These are phyloP conservation scores for Caerostris darwini DNA, from an alignment of 1,140 invertebrate species.

Conservation along the genomic window DNA sequence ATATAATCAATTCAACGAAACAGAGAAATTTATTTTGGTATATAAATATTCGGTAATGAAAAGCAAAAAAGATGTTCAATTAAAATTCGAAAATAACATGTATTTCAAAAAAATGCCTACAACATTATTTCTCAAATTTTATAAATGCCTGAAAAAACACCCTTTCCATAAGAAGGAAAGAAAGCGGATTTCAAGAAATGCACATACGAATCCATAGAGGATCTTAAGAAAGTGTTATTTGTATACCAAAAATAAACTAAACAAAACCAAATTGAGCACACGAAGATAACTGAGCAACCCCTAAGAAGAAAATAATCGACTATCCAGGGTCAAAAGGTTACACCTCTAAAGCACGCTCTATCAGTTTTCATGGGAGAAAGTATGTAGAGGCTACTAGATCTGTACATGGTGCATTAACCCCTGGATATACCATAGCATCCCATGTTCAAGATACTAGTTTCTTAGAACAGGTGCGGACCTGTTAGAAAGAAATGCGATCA, in stretches of 20 bases:
- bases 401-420: conserved; percentile 29
- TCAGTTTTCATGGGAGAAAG: conserved; percentile 56
- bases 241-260: not conserved
- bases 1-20: too few relatives aligned
- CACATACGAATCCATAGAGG: not conserved
- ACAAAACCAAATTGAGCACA: conserved; percentile 12
- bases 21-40: too few relatives aligned
- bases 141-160: too few relatives aligned
- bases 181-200: too few relatives aligned
- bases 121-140: too few relatives aligned
- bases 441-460: conserved; percentile 40
- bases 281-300: conserved; percentile 10
- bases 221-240: not conserved
- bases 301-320: conserved; percentile 37
- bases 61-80: too few relatives aligned
- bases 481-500: conserved; percentile 14
- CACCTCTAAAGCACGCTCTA: conserved; percentile 39
- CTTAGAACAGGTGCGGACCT: conserved; percentile 28
- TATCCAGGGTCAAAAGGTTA: conserved; percentile 54
- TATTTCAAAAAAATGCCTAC: too few relatives aligned
- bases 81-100: too few relatives aligned
- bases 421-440: conserved; percentile 45
- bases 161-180: too few relatives aligned
- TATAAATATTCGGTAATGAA: too few relatives aligned
- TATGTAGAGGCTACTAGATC: conserved; percentile 34